Base-by-base conservation (phyloP, 1,140 invertebrate genomes). In the Cepaea nemoralis region DNA sequence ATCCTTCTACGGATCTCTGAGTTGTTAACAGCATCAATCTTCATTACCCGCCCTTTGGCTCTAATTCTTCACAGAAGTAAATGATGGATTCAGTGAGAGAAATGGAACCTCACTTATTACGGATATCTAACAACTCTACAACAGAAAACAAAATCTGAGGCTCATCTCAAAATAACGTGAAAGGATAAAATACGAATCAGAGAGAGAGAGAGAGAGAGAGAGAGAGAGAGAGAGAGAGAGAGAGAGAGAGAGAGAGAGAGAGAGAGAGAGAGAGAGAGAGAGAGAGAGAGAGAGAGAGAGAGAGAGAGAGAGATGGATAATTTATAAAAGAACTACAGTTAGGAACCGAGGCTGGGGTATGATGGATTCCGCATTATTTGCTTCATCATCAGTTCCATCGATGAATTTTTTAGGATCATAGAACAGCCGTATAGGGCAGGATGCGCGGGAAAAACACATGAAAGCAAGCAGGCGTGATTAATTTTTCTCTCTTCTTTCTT, bases 221-320 rank as follows among this genome's bases (percentile, higher is more conserved):
- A 48, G 45, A 19, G 19, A 19, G 45, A 48, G 19, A 48, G 8
- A 48, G 45, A 48, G 45, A 48, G 45, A 67, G 63, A 67, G 24
- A 67, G 63, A 67, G 63, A 8, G 63, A 67, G 63, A 67, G 63
- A n/a, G 63, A n/a, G 24, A 67, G 63, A n/a, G 63, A 67, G 63
- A 67, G 63, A 67, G 63, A 67, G 63, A n/a, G 63, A 67, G 63
- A 67, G 63, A 67, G 24, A n/a, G 24, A 67, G 63, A 67, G 63
- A 67, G 63, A 67, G 63, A 71, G 24, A 6, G 37, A 40, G 37
- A 39, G 24, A 6, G 35, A 6, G 69, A 39, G 37, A 71, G 10
- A 10, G 31, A 45, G 24, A 45, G 22, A 27, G 5, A 63, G 22
- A 63, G 22, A 22, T 31, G 59, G 55, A 59, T 12, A 59, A n/a